Conservation (phyloP, 2,113 vertebrate genomes). For the Erpornis zantholeuca region DNA sequence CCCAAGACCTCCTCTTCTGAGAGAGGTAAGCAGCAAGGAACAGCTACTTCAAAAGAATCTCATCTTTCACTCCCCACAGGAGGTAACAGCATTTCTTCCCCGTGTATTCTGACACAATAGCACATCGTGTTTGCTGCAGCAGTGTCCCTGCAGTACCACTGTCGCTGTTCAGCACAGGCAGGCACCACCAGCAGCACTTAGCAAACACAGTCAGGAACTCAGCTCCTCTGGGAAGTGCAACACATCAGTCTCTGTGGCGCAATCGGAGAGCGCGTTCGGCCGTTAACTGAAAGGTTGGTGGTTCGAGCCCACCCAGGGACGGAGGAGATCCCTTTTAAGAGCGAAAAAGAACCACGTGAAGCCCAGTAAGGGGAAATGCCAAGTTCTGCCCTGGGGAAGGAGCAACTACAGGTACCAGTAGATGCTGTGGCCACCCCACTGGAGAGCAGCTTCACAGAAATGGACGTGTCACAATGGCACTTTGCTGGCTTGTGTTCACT, state of each 20-base stretch:
- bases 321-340: background rate
- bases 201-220: accelerated
- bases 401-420: background rate
- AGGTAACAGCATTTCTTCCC: background rate
- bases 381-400: background rate
- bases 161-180: accelerated
- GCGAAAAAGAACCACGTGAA: accelerated
- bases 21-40: background rate
- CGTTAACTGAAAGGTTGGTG: constrained; percentile 84
- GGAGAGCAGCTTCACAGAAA: background rate
- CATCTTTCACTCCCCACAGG: background rate
- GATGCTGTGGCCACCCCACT: accelerated
- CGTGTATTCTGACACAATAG: background rate
- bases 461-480: background rate
- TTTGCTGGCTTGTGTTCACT: background rate
- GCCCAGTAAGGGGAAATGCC: accelerated
- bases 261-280: constrained; percentile 75
- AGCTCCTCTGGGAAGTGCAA: accelerated
- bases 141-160: accelerated
- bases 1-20: background rate
- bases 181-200: background rate
- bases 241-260: constrained; percentile 66
- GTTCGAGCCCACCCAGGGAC: constrained; percentile 80
- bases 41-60: background rate
- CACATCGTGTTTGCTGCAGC: background rate